Percentiles rank a stretch among this genome's conserved stretches.
These are phyloP conservation scores for Syngnathoides biaculeatus DNA, from an alignment of 2,113 vertebrate species.

Conservation along the genomic window DNA sequence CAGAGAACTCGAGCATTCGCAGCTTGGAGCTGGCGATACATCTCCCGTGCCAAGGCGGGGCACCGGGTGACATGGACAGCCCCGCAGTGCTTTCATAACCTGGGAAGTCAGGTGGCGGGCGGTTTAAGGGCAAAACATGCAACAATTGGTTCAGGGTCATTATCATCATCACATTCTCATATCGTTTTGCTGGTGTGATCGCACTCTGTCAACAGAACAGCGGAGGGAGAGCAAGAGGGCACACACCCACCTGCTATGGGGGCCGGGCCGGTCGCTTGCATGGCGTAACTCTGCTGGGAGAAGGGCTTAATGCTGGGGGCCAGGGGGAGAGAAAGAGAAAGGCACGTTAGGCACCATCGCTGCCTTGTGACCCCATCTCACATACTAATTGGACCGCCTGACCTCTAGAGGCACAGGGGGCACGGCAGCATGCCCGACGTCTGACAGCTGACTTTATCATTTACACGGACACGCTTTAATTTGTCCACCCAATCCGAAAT, in stretches of 20 bases:
- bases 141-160: conserved; percentile 24
- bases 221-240: conserved; percentile 16
- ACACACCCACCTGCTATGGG: conserved; percentile 82
- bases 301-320: conserved; percentile 88
- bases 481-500: conserved; percentile 25
- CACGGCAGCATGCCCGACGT: conserved; percentile 31
- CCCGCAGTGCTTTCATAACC: conserved; percentile 84
- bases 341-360: conserved; percentile 47
- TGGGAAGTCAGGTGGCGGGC: conserved; percentile 41
- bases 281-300: conserved; percentile 85
- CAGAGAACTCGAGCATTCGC: conserved; percentile 92
- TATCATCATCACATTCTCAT: conserved; percentile 19
- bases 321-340: conserved; percentile 49
- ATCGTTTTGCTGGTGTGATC: conserved; percentile 28
- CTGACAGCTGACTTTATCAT: conserved; percentile 57
- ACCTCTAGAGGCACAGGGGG: conserved; percentile 43
- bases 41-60: conserved; percentile 87
- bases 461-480: conserved; percentile 42
- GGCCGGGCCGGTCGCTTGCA: conserved; percentile 79
- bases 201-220: conserved; percentile 45
- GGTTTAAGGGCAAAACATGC: conserved; percentile 2
- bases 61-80: conserved; percentile 76
- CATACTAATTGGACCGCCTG: conserved; percentile 58
- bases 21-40: conserved; percentile 90
- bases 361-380: conserved; percentile 43